Evolutionary conservation across 1,140 invertebrate species (phyloP).

Genomic region (Homarus americanus): DNA sequence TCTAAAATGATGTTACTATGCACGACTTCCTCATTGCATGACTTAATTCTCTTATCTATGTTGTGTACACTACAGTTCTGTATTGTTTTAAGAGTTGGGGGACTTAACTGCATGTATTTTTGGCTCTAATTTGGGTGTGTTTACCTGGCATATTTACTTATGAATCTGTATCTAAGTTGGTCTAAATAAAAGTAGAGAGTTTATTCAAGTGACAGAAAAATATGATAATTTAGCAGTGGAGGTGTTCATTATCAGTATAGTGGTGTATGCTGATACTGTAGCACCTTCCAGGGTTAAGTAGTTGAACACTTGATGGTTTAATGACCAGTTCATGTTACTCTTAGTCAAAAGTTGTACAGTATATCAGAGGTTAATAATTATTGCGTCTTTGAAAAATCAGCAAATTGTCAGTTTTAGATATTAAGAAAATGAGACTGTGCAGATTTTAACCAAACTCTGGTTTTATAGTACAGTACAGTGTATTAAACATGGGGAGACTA

Average conservation of each 20-base stretch:
- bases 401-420: too few species aligned
- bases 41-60: not conserved
- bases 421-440: too few species aligned
- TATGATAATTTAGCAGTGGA: not conserved
- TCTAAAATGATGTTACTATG: not conserved
- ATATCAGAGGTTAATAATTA: too few species aligned
- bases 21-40: not conserved
- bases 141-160: not conserved
- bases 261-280: not conserved
- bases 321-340: not conserved
- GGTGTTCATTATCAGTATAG: not conserved
- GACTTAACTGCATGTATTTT: not conserved
- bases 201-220: not conserved
- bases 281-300: not conserved
- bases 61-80: not conserved
- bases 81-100: not conserved
- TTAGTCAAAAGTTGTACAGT: not conserved
- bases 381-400: too few species aligned
- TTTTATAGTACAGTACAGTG: too few species aligned
- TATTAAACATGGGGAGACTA: too few species aligned
- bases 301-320: not conserved
- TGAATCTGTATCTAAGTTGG: not conserved
- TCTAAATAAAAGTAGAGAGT: not conserved
- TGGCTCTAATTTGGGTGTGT: not conserved
- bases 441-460: too few species aligned